Percentiles rank a stretch among this genome's conserved stretches.
These are phyloP conservation scores for Ptychadena robeensis DNA, from an alignment of 2,797 vertebrate genomes.

Conservation along the genomic window DNA sequence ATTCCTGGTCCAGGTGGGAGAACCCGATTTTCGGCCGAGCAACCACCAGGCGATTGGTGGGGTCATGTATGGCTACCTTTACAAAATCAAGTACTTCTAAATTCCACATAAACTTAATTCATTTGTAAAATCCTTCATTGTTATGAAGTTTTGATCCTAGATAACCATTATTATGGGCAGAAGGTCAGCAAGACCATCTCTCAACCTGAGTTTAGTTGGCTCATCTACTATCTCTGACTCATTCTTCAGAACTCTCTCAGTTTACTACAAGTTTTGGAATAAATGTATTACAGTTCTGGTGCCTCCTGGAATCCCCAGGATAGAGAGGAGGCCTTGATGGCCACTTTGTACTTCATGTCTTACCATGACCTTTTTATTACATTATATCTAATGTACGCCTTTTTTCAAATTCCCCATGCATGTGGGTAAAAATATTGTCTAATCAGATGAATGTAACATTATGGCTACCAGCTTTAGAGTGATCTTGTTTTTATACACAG, in stretches of 20 bases:
- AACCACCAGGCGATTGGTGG: no score
- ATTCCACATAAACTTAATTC: not conserved
- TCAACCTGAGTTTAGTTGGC: not conserved
- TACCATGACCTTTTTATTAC: no score
- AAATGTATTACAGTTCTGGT: no score
- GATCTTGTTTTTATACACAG: not conserved
- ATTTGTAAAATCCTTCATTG: not conserved
- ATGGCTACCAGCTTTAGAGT: not conserved
- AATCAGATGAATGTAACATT: not conserved
- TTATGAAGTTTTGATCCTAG: not conserved
- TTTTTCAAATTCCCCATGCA: not conserved
- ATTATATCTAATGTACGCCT: not conserved
- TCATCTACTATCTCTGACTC: not conserved
- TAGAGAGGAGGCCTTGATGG: no score
- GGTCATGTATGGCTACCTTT: no score
- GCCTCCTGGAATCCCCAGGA: no score
- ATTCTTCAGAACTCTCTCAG: no score
- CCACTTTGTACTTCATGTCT: no score
- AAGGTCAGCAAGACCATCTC: not conserved
- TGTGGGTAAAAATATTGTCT: not conserved
- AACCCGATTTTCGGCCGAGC: no score
- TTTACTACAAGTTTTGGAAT: no score
- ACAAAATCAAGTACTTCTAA: not conserved
- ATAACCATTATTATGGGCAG: not conserved
- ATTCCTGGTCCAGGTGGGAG: no score